A percentile compares a stretch with the other conserved stretches of the same genome.
phyloP scores from a whole-genome alignment of 2,888 invertebrate genomes.

The Phortica okadai region DNA sequence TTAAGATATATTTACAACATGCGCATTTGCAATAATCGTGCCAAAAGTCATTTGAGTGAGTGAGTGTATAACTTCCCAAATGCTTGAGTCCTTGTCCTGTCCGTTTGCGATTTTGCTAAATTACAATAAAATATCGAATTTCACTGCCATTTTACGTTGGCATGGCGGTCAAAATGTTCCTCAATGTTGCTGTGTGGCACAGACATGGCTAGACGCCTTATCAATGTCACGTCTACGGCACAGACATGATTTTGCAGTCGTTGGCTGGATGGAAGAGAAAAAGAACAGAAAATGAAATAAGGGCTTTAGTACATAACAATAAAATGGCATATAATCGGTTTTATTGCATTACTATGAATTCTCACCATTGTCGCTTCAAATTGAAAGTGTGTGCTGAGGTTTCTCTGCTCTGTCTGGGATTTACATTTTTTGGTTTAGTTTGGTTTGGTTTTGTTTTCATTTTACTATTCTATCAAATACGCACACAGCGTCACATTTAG shows the following conservation, averaged over 20 bases:
- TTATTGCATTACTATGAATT: conserved; percentile 17
- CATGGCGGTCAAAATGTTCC: background rate
- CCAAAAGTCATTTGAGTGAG: background rate
- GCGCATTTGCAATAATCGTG: conserved; percentile 11
- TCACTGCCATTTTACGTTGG: background rate
- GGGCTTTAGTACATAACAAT: conserved; percentile 8
- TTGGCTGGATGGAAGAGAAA: background rate
- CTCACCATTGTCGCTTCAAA: background rate
- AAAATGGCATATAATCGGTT: conserved; percentile 16
- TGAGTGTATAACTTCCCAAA: background rate
- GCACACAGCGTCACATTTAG: background rate
- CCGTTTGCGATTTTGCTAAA: conserved; percentile 8
- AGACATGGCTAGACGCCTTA: conserved; percentile 28
- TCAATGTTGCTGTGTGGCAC: background rate
- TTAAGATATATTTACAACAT: conserved; percentile 14
- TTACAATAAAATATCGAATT: conserved; percentile 29
- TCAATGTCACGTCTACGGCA: conserved; percentile 23
- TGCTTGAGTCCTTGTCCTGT: background rate
- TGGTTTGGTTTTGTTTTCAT: background rate
- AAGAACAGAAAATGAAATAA: conserved; percentile 5
- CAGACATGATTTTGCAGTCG: conserved; percentile 10
- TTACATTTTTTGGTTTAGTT: background rate
- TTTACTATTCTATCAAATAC: background rate
- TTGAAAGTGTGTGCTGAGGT: background rate
- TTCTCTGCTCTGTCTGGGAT: background rate